A percentile compares a stretch with the other conserved stretches of the same genome.
phyloP scores from a whole-genome alignment of 1,140 invertebrate genomes.

The Harlomillsia oculata region DNA sequence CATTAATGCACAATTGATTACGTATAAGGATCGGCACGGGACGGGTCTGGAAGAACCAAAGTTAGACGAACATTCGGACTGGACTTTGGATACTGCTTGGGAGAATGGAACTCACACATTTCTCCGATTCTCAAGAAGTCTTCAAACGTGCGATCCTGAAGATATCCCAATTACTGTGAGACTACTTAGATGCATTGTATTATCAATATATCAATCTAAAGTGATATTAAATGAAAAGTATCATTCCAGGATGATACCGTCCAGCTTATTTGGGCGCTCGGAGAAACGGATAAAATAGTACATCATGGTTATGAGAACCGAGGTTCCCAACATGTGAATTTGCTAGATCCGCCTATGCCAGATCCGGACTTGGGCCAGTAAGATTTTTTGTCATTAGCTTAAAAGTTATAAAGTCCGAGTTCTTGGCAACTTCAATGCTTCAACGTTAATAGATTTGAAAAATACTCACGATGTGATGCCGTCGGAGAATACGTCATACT shows the following conservation, averaged over 20 bases:
- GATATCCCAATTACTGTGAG: slow-evolving; percentile 50
- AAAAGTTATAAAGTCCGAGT: background rate
- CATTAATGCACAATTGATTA: background rate
- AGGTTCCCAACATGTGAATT: background rate
- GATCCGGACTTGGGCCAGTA: slow-evolving; percentile 1
- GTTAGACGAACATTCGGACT: slow-evolving; percentile 64
- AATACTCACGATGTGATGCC: background rate
- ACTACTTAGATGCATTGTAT: no score
- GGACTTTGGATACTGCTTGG: slow-evolving; percentile 56
- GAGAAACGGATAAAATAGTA: slow-evolving; percentile 2
- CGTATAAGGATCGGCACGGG: slow-evolving; percentile 65
- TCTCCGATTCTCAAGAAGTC: slow-evolving; percentile 58
- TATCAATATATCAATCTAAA: no score
- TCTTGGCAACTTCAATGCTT: background rate
- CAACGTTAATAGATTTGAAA: background rate
- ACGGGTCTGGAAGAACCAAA: slow-evolving; percentile 53
- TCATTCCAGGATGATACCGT: background rate
- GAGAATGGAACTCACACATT: slow-evolving; percentile 71
- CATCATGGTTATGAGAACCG: slow-evolving; percentile 3
- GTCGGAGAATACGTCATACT: slow-evolving; percentile 67
- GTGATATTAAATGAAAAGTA: no score
- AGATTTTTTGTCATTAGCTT: background rate
- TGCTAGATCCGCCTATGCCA: background rate
- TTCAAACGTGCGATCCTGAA: slow-evolving; percentile 71
- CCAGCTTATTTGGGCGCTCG: slow-evolving; percentile 11